Conservation (phyloP, 2,888 invertebrate species). For the Stratiomys singularior region DNA sequence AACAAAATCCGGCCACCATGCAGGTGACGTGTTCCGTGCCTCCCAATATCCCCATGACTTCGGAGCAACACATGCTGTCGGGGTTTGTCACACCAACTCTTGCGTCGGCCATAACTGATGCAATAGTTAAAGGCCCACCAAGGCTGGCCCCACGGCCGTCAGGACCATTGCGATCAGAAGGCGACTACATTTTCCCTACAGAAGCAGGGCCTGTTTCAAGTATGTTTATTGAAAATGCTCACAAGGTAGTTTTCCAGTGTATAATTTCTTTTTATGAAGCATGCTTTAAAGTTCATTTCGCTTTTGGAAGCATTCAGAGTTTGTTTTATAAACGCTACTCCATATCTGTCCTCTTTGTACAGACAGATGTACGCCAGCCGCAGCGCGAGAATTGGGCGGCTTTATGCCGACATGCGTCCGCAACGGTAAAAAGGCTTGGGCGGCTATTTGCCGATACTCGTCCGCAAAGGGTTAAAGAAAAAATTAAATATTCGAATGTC, state of each 20-base stretch:
- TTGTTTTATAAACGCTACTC: no score
- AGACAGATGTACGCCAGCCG: no score
- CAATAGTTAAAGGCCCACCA: slow-evolving; percentile 63
- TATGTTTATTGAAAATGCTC: slow-evolving; percentile 70
- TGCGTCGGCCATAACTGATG: slow-evolving; percentile 60
- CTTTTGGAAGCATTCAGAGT: no score
- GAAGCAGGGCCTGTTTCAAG: slow-evolving; percentile 70
- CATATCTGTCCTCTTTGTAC: no score
- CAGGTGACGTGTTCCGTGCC: background rate
- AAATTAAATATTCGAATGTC: no score
- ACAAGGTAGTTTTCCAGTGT: slow-evolving; percentile 67
- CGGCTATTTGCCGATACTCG: no score
- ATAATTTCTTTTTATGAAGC: no score
- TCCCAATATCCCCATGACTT: background rate
- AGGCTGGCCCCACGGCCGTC: slow-evolving; percentile 66
- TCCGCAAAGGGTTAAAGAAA: no score
- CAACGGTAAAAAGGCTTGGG: no score
- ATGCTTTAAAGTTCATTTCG: no score
- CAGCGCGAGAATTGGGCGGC: no score
- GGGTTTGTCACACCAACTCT: slow-evolving; percentile 59
- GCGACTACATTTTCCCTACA: slow-evolving; percentile 66
- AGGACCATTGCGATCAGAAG: slow-evolving; percentile 65
- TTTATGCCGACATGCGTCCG: no score
- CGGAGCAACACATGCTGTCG: slow-evolving; percentile 63
- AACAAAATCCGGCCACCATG: background rate